These are phyloP conservation scores for Drosophila rubida DNA, from an alignment of 2,888 invertebrate species.

Conservation along the genomic window DNA sequence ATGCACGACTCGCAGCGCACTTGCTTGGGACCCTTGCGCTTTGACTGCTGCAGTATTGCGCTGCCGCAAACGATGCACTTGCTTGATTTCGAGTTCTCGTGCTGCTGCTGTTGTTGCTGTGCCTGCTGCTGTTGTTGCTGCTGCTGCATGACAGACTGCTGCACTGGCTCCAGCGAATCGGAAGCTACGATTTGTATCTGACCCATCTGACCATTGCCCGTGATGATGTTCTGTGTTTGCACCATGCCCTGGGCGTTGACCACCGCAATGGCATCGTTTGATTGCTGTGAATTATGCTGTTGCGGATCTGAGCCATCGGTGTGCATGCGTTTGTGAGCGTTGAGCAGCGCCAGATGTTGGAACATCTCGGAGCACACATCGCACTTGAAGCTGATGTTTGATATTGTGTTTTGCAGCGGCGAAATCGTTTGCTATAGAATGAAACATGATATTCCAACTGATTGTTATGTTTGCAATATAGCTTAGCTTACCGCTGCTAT, in stretches of 20 bases:
- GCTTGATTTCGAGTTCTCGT: conserved; percentile 84
- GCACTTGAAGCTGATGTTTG: conserved; percentile 94
- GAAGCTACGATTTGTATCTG: conserved; percentile 88
- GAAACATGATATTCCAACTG: background rate
- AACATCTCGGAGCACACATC: conserved; percentile 95
- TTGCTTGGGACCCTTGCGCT: conserved; percentile 88
- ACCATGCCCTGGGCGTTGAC: conserved; percentile 85
- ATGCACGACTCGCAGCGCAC: conserved; percentile 88
- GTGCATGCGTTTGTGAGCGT: conserved; percentile 94
- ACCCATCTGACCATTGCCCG: conserved; percentile 85
- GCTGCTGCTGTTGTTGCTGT: conserved; percentile 59
- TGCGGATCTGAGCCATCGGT: conserved; percentile 86
- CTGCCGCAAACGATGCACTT: conserved; percentile 88
- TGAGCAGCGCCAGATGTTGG: conserved; percentile 92
- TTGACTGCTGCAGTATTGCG: conserved; percentile 86
- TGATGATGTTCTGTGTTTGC: conserved; percentile 84
- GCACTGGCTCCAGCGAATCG: conserved; percentile 81
- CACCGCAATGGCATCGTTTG: conserved; percentile 86
- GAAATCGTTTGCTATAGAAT: conserved; percentile 53
- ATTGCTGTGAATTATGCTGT: conserved; percentile 68
- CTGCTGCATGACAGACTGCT: conserved; percentile 71
- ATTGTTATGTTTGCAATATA: background rate
- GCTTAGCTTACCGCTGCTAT: conserved; percentile 81
- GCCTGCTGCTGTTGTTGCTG: conserved; percentile 57
- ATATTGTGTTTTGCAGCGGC: conserved; percentile 88